Conservation (phyloP, 2,113 vertebrate genomes). For the Coptodon bakossiorum region DNA sequence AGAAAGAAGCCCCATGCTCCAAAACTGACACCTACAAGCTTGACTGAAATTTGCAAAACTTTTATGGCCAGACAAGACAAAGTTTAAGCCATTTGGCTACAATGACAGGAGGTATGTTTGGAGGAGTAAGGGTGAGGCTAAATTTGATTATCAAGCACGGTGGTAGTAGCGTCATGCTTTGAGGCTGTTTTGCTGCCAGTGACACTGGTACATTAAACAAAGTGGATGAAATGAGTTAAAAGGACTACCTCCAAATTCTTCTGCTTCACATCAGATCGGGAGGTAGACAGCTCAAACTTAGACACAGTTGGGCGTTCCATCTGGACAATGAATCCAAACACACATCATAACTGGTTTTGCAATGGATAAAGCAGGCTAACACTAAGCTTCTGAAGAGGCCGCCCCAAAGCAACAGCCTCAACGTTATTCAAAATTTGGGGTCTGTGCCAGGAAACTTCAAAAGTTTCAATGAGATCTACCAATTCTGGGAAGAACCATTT, state of each 20-base stretch:
- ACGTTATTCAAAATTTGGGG: not conserved
- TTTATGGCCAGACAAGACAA: not conserved
- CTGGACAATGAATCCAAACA: not conserved
- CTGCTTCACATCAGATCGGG: not conserved
- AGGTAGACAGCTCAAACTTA: not conserved
- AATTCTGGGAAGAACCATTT: not conserved
- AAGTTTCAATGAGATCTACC: not conserved
- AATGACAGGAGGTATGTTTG: not conserved
- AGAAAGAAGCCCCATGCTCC: not conserved
- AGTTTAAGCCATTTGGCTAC: not conserved
- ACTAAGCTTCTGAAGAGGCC: not conserved
- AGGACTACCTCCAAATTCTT: not conserved
- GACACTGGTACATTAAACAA: not conserved
- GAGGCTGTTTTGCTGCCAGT: not conserved
- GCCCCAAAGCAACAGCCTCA: not conserved
- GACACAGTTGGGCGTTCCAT: not conserved
- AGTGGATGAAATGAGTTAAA: not conserved
- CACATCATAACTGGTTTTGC: not conserved
- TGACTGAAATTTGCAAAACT: not conserved
- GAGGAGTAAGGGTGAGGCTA: not conserved
- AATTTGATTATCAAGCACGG: not conserved
- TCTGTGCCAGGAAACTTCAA: not conserved
- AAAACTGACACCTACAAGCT: not conserved
- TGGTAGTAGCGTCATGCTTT: not conserved
- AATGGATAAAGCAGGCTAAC: not conserved